Percentiles rank a stretch among this genome's conserved stretches.
Evolutionary conservation across 2,888 invertebrate genomes (phyloP).

Genomic region (Boloria euphrosyne): DNA sequence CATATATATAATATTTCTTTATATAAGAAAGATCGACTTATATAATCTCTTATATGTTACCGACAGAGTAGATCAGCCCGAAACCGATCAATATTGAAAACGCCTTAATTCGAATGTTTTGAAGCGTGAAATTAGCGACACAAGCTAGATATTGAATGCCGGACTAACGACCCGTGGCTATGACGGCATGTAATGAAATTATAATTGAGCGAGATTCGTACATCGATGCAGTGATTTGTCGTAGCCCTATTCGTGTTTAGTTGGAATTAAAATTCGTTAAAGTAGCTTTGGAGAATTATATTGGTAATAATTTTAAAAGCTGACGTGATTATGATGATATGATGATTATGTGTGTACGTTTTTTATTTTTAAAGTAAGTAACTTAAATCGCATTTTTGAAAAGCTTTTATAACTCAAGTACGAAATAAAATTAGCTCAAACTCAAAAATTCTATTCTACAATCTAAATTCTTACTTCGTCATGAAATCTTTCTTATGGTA

Average conservation of each 20-base stretch:
- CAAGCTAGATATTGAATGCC: conserved; percentile 34
- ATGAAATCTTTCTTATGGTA: too few relatives aligned
- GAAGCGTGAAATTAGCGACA: conserved; percentile 54
- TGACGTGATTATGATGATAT: too few relatives aligned
- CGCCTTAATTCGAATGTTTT: conserved; percentile 53
- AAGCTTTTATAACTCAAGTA: too few relatives aligned
- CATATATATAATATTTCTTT: too few relatives aligned
- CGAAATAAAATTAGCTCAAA: too few relatives aligned
- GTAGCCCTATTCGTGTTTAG: neutral
- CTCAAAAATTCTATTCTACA: too few relatives aligned
- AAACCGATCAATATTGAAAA: conserved; percentile 40
- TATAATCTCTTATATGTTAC: neutral
- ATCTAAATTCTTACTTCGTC: too few relatives aligned
- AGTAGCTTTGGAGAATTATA: neutral
- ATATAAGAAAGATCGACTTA: too few relatives aligned
- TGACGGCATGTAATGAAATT: conserved; percentile 32
- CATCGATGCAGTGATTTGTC: neutral
- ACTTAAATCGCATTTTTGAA: too few relatives aligned
- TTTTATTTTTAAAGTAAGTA: neutral
- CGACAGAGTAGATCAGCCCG: conserved; percentile 22
- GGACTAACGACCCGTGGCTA: conserved; percentile 34
- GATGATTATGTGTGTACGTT: neutral
- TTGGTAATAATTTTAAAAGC: too few relatives aligned
- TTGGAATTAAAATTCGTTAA: neutral
- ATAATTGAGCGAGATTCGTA: conserved; percentile 18